phyloP scores from a whole-genome alignment of 2,888 invertebrate species.

The Blastobasis adustella region DNA sequence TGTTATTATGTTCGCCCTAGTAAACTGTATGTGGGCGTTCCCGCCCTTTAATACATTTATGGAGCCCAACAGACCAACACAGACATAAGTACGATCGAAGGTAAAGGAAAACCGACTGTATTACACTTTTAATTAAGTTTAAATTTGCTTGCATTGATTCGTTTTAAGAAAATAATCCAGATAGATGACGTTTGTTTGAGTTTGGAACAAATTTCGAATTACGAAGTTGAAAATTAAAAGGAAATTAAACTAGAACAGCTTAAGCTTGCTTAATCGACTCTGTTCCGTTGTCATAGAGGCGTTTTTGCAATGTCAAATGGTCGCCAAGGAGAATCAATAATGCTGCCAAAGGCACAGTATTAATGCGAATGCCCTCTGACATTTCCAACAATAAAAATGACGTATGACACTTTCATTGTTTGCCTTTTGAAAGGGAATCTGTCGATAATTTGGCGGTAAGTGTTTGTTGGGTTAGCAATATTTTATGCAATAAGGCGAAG shows the following conservation, averaged over 20 bases:
- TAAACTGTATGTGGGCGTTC: too few relatives aligned
- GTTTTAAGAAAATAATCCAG: too few relatives aligned
- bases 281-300: not conserved
- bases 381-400: conserved; percentile 22
- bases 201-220: not conserved
- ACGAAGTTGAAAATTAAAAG: not conserved
- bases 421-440: not conserved
- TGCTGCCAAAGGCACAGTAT: conserved; percentile 18
- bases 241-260: not conserved
- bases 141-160: too few relatives aligned
- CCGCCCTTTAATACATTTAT: too few relatives aligned
- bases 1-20: too few relatives aligned
- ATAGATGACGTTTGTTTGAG: not conserved
- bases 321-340: conserved; percentile 5
- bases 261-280: not conserved
- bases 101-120: too few relatives aligned
- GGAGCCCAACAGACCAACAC: too few relatives aligned
- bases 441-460: not conserved
- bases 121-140: too few relatives aligned
- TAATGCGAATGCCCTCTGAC: conserved; percentile 22
- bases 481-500: too few relatives aligned
- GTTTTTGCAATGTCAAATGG: conserved; percentile 2
- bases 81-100: too few relatives aligned
- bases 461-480: not conserved
- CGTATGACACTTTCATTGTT: conserved; percentile 18